Evolutionary conservation across 2,797 vertebrate species (phyloP).

Genomic region (Leptoclinus maculatus): DNA sequence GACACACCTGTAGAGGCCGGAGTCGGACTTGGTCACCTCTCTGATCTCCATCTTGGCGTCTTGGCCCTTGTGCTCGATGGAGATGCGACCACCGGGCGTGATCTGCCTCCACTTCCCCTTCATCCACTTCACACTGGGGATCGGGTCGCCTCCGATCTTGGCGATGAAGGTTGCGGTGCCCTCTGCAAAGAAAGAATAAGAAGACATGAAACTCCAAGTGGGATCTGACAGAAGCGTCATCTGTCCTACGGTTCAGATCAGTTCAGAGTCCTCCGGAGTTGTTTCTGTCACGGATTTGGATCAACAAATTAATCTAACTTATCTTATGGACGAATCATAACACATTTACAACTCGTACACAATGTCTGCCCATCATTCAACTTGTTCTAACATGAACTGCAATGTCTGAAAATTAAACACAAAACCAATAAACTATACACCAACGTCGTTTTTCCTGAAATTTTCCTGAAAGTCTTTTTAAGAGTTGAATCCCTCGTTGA

Average conservation of each 20-base stretch:
- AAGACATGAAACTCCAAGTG: background rate
- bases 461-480: background rate
- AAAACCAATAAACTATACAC: too few species aligned
- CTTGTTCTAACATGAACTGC: background rate
- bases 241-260: background rate
- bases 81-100: constrained; percentile 92
- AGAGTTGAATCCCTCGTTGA: background rate
- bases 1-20: constrained; percentile 94
- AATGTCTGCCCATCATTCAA: background rate
- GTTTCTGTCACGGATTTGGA: too few species aligned
- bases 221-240: background rate
- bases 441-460: too few species aligned
- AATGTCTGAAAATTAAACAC: too few species aligned
- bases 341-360: too few species aligned
- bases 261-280: background rate
- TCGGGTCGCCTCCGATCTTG: constrained; percentile 97
- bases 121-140: constrained; percentile 98
- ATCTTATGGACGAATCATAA: too few species aligned
- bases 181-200: constrained; percentile 69
- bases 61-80: constrained; percentile 91
- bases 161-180: constrained; percentile 92
- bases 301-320: too few species aligned
- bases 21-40: constrained; percentile 93
- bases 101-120: constrained; percentile 99
- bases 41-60: constrained; percentile 93